Evolutionary conservation across 2,797 vertebrate genomes (phyloP), one percentile per base, ranked within the genome.

Genomic region (Sus cebifrons): DNA sequence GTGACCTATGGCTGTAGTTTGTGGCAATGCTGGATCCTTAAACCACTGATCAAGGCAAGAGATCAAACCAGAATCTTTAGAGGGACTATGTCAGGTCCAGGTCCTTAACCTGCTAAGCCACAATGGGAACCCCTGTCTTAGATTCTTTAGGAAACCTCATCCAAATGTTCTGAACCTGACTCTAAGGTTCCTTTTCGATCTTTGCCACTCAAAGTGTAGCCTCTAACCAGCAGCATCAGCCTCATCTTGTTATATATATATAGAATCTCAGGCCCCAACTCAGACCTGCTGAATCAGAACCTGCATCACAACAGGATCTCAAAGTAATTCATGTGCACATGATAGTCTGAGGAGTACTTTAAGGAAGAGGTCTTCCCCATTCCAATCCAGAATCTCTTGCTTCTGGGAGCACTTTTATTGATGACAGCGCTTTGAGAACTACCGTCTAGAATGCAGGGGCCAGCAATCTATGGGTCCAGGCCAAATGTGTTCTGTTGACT

Each of bases 71-170:
- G 44, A 6, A 49, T 49, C 44, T 49, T 49, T 49, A 49, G 44
- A 49, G 44, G 9, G 44, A 49, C 44, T 49, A 49, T 49, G 44
- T 49, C 44, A 49, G 44, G 44, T 49, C 44, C 44, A 49, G 44
- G 44, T 49, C 44, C 44, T 49, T 49, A 49, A 49, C 44, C 44
- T 10, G 9, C 44, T 49, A 49, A 49, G 44, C 44, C 44, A 49
- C 44, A 49, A 10, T 49, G 44, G 9, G 44, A 10, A 49, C 44
- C 9, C 44, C 44, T 20, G 14, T 36, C 44, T 84, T 5, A 52
- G 68, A 86, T n/a, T 86, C 71, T 94, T 79, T 29, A 73, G 60
- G 82, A 96, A 92, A 91, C 29, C 15, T 83, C 93, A 78, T 25
- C 93, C 52, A 70, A 85, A 93, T 36, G 20, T 32, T 65, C 52